Percentiles rank a stretch among this genome's conserved stretches.
Conservation (phyloP, 35 echinoderm and acorn worm genomes). For the Anneissia japonica region DNA sequence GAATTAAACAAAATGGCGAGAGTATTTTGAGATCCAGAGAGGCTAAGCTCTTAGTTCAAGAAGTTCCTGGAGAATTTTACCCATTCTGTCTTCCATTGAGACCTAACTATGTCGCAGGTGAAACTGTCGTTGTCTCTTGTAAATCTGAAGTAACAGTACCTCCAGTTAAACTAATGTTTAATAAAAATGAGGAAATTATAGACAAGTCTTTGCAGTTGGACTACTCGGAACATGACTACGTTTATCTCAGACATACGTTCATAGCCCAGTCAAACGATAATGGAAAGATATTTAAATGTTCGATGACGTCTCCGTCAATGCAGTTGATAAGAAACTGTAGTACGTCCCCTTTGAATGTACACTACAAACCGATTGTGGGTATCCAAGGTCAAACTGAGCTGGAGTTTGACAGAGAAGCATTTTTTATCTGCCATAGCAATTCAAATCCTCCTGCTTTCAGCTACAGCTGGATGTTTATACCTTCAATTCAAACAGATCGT, state of each 20-base stretch:
- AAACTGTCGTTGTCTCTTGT: background rate
- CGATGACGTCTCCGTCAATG: background rate
- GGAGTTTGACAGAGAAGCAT: background rate
- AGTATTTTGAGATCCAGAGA: background rate
- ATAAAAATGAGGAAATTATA: background rate
- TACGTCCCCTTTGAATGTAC: background rate
- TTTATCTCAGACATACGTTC: background rate
- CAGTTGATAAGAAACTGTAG: background rate
- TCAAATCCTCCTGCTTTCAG: background rate
- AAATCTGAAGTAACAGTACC: background rate
- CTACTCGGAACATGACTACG: background rate
- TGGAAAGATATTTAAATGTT: background rate
- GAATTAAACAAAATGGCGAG: background rate
- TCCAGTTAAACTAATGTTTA: background rate
- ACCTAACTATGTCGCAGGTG: background rate
- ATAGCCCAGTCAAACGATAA: background rate
- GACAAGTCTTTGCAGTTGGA: background rate
- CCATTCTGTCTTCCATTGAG: background rate
- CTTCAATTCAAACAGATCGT: background rate
- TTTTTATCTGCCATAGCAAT: background rate
- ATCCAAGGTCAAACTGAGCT: background rate
- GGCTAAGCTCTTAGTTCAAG: background rate
- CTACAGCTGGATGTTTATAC: background rate
- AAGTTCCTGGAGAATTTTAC: background rate
- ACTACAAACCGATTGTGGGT: background rate